Percentiles rank a stretch among this genome's conserved stretches.
Conservation (phyloP, 2,888 invertebrate genomes). For the Hypomecis punctinalis region DNA sequence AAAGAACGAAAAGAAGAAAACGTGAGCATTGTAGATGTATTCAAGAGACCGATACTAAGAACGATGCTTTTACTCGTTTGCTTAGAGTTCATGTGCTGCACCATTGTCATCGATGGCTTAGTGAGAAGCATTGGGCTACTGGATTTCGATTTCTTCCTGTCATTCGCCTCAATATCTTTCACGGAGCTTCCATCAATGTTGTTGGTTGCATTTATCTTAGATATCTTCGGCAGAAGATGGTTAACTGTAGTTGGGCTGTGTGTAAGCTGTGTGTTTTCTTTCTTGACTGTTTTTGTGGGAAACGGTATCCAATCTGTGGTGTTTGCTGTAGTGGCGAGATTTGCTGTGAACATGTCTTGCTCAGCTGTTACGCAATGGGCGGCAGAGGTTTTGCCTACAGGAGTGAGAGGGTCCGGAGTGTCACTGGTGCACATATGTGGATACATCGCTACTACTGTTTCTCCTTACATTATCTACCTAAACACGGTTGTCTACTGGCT, state of each 20-base stretch:
- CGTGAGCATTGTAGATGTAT: constrained; percentile 54
- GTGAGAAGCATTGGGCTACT: constrained; percentile 61
- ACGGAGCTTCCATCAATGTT: constrained; percentile 66
- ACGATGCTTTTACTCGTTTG: constrained; percentile 58
- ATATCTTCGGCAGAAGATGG: constrained; percentile 65
- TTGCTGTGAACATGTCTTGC: constrained; percentile 62
- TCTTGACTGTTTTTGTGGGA: constrained; percentile 55
- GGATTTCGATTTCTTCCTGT: constrained; percentile 65
- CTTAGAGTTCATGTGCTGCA: constrained; percentile 61
- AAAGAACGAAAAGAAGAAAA: constrained; percentile 50
- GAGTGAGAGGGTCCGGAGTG: constrained; percentile 63
- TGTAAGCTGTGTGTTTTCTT: constrained; percentile 55
- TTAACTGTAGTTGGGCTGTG: constrained; percentile 54
- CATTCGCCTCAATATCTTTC: constrained; percentile 63
- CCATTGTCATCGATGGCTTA: constrained; percentile 61
- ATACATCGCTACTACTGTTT: constrained; percentile 58
- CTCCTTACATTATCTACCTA: constrained; percentile 68
- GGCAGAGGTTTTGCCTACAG: constrained; percentile 63
- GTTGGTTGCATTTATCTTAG: constrained; percentile 61
- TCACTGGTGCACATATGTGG: constrained; percentile 64
- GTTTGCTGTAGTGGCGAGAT: constrained; percentile 63
- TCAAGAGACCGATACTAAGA: constrained; percentile 60
- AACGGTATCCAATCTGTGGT: constrained; percentile 57
- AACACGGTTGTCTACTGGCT: constrained; percentile 60
- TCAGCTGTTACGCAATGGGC: constrained; percentile 63